Base-by-base conservation (phyloP, 1,140 invertebrate species). In the Polyergus mexicanus region DNA sequence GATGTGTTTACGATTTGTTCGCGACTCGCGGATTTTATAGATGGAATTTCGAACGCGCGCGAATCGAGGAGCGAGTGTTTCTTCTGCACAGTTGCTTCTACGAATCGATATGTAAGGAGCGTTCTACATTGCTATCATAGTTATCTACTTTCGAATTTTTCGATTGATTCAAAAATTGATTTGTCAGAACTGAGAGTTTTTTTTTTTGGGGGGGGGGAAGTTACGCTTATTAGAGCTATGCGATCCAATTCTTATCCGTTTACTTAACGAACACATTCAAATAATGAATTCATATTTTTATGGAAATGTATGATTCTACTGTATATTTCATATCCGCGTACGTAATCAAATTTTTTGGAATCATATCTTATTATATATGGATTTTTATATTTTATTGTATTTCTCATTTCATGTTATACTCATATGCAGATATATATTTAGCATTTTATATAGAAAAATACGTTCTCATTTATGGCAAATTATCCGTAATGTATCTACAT, bases 1-100 rank as follows among this genome's bases (percentile, higher is more conserved):
- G 44, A 25, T 3, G n/a, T 19, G n/a, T 47, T 72, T 60, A 16
- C n/a, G 25, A 11, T 3, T 22, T 38, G 51, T 22, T n/a, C 11
- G 69, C 44, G 47, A 11, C 47, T 60, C 78, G 56, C 22, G 54
- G n/a, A n/a, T 13, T 81, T 74, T 60, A 35, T 7, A 72, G 8
- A 3, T n/a, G 51, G 16, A 72, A 47, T 83, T 72, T 62, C 7
- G 1, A 60, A 71, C 16, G 22, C 5, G 65, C 7, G 47, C 65
- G 25, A 41, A 11, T 58, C 13, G 13, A 25, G 41, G 25, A 58
- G 10, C 1, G 41, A 51, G 13, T 44, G 25, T 47, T 28, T 44
- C 3, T 41, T 81, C 25, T 72, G 38, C 16, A 11, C 32, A 58
- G 16, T 25, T 71, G n/a, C 7, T 69, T n/a, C 5, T 81, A n/a